These are phyloP conservation scores for Ranitomeya variabilis DNA, from an alignment of 2,113 vertebrate species.

Conservation along the genomic window DNA sequence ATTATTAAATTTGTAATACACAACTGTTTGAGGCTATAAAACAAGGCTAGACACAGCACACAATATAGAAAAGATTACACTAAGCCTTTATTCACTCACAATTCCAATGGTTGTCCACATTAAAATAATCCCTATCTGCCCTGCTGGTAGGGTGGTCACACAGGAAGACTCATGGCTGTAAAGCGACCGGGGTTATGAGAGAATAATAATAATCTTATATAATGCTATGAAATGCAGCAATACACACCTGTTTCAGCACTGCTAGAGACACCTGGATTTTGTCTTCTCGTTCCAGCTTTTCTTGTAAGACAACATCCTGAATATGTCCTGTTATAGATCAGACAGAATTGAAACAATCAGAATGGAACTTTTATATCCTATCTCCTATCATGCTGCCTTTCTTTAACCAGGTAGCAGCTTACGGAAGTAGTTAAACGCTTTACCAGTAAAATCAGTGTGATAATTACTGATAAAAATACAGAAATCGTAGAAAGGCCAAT, in stretches of 20 bases:
- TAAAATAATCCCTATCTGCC: too few species aligned
- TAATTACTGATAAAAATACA: not conserved
- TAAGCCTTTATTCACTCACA: too few species aligned
- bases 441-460: not conserved
- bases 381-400: not conserved
- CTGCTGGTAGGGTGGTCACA: too few species aligned
- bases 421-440: not conserved
- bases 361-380: not conserved
- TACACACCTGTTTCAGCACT: constrained; percentile 91
- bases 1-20: too few species aligned
- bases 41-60: too few species aligned
- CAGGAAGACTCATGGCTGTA: not conserved
- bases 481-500: not conserved
- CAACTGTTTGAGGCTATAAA: too few species aligned
- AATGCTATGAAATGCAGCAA: not conserved
- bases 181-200: not conserved
- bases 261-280: constrained; percentile 95
- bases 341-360: not conserved
- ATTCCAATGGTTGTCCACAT: too few species aligned
- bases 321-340: constrained; percentile 83
- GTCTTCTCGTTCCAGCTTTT: constrained; percentile 93
- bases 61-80: too few species aligned
- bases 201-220: not conserved
- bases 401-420: not conserved
- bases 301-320: constrained; percentile 94